These are phyloP conservation scores for Nomada ferruginata DNA, from an alignment of 2,888 invertebrate genomes.

Conservation along the genomic window DNA sequence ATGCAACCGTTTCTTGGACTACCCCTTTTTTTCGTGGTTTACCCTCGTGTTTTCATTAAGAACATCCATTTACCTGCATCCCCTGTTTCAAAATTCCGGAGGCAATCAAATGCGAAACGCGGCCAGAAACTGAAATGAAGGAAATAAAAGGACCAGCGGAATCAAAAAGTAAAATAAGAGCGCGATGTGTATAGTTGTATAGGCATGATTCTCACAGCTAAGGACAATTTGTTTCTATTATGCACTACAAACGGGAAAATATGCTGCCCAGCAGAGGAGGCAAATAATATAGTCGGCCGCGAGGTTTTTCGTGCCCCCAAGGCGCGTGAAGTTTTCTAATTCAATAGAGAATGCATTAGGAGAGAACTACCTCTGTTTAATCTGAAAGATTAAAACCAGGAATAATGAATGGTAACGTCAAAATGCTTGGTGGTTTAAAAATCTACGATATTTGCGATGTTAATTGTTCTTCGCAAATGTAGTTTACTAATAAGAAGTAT, in stretches of 20 bases:
- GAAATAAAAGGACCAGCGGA: neutral
- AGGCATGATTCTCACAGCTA: slow-evolving; percentile 21
- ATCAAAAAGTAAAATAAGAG: slow-evolving; percentile 2
- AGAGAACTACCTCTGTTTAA: slow-evolving; percentile 18
- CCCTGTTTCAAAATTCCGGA: slow-evolving; percentile 68
- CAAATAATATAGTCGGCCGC: slow-evolving; percentile 34
- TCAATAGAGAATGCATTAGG: slow-evolving; percentile 39
- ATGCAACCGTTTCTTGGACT: slow-evolving; percentile 31
- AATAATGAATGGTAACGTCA: slow-evolving; percentile 11
- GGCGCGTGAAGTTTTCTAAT: slow-evolving; percentile 50
- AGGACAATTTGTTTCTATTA: slow-evolving; percentile 76
- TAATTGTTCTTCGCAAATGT: no score
- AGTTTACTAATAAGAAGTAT: no score
- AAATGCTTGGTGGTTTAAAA: no score
- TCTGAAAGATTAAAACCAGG: slow-evolving; percentile 41
- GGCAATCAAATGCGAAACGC: slow-evolving; percentile 70
- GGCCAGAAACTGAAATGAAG: neutral
- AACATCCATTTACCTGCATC: slow-evolving; percentile 64
- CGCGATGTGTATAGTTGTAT: neutral
- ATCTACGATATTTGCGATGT: no score
- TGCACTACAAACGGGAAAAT: slow-evolving; percentile 34
- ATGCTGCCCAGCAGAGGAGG: slow-evolving; percentile 25
- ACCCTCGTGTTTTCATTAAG: slow-evolving; percentile 46
- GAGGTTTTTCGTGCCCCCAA: slow-evolving; percentile 4
- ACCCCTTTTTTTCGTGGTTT: neutral